phyloP scores from a whole-genome alignment of 2,113 vertebrate genomes.

The Rafetus swinhoei region DNA sequence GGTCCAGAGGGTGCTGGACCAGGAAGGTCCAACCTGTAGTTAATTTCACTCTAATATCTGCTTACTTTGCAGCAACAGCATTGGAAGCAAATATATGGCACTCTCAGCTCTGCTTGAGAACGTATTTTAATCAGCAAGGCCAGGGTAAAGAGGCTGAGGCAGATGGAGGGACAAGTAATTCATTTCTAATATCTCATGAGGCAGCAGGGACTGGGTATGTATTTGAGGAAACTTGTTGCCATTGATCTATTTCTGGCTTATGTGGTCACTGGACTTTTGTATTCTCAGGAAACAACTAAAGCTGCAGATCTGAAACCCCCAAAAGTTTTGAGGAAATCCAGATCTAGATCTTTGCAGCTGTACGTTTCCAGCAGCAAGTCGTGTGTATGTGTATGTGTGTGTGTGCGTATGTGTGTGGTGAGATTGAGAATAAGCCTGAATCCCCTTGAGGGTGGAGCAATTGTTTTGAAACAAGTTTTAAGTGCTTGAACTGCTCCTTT shows the following conservation, averaged over 20 bases:
- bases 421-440: neutral
- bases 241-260: neutral
- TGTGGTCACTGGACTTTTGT: neutral
- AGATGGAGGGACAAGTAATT: neutral
- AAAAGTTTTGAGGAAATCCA: neutral
- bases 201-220: neutral
- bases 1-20: no score
- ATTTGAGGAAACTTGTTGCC: neutral
- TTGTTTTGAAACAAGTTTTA: neutral
- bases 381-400: neutral
- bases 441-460: neutral
- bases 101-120: conserved; percentile 6
- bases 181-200: neutral
- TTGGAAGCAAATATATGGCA: neutral
- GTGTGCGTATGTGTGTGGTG: no score
- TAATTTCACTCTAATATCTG: neutral
- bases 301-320: neutral
- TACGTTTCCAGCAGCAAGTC: neutral
- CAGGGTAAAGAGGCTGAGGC: neutral
- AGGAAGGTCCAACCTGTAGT: neutral
- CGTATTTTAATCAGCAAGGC: conserved; percentile 35
- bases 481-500: conserved; percentile 30
- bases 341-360: neutral
- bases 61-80: neutral
- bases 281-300: neutral